Evolutionary conservation across 2,888 invertebrate species (phyloP), one percentile per base, ranked within the genome.

Genomic region (Phlogophora meticulosa): DNA sequence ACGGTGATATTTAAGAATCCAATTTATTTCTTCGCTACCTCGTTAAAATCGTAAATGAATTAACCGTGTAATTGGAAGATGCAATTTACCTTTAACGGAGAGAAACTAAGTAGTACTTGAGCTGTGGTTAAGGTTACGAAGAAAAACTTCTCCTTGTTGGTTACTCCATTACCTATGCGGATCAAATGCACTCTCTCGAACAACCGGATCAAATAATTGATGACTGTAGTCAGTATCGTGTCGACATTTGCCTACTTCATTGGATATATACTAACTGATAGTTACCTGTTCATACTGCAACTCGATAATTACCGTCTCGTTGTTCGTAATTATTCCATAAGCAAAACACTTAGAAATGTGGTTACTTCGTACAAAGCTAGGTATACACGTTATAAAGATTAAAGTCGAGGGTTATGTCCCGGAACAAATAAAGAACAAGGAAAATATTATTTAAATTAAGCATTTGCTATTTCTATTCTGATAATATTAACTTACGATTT

Each of bases 21-120:
- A 73, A 73, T 78, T 78, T 63, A 57, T 63, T 73, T 63, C n/a
- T 46, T 57, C 56, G 49, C 60, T 63, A 63, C 62, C 59, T 73
- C 51, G 43, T 66, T 60, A 52, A 60, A 70, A 64, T 74, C 43
- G 34, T 77, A 65, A 71, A 66, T 62, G n/a, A 59, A 76, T 78
- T 65, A 45, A 57, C 56, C 63, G 49, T 78, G 74, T 63, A 73
- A 78, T 76, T 73, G 48, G 17, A 56, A 78, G 45, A 59, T 62
- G 42, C 28, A 42, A 56, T 60, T 60, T 48, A 51, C 53, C 15
- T 77, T 55, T 43, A 59, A 55, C 24, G 38, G 24, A 40, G 32
- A 57, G n/a, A 55, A 65, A 65, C 38, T 55, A 40, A 45, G 36
- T 45, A 28, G 40, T 53, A 22, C 13, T 22, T 38, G 28, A 70